phyloP scores from a whole-genome alignment of 2,113 vertebrate species.

The Apteryx owenii region DNA sequence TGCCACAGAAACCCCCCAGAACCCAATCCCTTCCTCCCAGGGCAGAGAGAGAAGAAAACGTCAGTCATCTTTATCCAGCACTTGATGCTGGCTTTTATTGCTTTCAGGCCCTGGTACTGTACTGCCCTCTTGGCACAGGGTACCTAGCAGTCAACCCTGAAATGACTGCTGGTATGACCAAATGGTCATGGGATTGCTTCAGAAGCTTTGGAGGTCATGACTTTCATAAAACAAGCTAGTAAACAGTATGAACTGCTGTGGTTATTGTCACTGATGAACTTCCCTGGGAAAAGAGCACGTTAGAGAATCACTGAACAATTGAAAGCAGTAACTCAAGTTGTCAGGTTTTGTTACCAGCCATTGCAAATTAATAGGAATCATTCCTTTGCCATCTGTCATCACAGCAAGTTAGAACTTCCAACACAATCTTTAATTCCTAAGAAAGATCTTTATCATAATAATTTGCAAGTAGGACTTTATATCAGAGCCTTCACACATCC shows the following conservation, averaged over 20 bases:
- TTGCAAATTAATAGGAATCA: constrained; percentile 13
- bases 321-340: constrained; percentile 43
- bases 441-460: constrained; percentile 14
- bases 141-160: neutral
- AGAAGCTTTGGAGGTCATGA: neutral
- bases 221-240: constrained; percentile 33
- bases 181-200: constrained; percentile 48
- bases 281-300: constrained; percentile 51
- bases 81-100: neutral
- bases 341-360: constrained; percentile 51
- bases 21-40: neutral
- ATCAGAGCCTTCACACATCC: neutral
- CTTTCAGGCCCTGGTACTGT: neutral
- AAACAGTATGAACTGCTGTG: constrained; percentile 30
- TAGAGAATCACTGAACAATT: constrained; percentile 50
- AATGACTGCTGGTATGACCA: constrained; percentile 1
- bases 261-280: constrained; percentile 61
- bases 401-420: constrained; percentile 27
- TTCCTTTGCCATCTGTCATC: constrained; percentile 31
- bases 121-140: neutral
- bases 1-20: neutral
- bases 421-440: constrained; percentile 17
- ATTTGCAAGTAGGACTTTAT: neutral
- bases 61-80: neutral
- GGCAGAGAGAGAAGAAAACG: neutral